phyloP scores from a whole-genome alignment of 2,888 invertebrate genomes.

The Maniola hyperantus region DNA sequence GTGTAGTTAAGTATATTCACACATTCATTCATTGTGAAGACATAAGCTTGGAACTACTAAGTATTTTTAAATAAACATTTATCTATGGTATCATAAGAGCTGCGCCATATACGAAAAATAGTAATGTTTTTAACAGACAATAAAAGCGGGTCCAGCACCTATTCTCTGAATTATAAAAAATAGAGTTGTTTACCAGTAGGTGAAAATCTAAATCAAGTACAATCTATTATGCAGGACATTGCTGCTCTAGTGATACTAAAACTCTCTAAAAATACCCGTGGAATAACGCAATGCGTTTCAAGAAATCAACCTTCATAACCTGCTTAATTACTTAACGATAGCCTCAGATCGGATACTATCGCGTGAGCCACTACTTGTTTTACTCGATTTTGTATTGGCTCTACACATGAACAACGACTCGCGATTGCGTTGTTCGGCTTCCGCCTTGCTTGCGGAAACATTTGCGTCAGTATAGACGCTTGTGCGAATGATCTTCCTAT shows the following conservation, averaged over 20 bases:
- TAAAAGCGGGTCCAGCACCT: neutral
- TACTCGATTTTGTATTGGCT: neutral
- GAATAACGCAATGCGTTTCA: slow-evolving; percentile 4
- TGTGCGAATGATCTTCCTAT: too few relatives aligned
- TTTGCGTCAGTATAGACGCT: too few relatives aligned
- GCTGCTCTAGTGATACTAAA: too few relatives aligned
- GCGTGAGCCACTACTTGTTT: neutral
- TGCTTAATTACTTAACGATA: slow-evolving; percentile 34
- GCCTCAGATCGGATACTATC: neutral
- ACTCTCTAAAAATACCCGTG: neutral
- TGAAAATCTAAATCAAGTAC: too few relatives aligned
- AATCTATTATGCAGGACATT: too few relatives aligned
- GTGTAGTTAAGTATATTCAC: too few relatives aligned
- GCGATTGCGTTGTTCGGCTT: neutral
- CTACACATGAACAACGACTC: neutral
- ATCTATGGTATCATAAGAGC: too few relatives aligned
- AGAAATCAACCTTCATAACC: slow-evolving; percentile 33
- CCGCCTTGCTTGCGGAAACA: neutral
- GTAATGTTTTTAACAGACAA: neutral
- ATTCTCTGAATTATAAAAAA: neutral
- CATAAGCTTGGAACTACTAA: too few relatives aligned
- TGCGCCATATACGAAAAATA: too few relatives aligned
- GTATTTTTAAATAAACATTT: too few relatives aligned
- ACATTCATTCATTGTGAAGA: too few relatives aligned
- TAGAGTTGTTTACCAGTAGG: neutral